Evolutionary conservation across 1,140 invertebrate genomes (phyloP).

Genomic region (Drosophila bocqueti): DNA sequence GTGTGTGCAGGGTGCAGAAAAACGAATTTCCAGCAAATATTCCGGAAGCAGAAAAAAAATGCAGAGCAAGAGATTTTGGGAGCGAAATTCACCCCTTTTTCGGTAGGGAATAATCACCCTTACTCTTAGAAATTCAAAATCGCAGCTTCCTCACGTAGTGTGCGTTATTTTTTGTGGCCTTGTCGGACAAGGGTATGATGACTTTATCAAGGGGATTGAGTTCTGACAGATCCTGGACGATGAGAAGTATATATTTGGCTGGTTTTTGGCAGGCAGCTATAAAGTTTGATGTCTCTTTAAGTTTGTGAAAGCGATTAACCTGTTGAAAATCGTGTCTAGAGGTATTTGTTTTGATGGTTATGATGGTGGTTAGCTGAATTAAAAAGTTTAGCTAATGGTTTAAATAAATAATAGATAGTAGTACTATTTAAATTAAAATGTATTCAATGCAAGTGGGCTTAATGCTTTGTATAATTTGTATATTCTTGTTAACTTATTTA

Average conservation of each 20-base stretch:
- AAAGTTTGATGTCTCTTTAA: slow-evolving; percentile 11
- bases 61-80: slow-evolving; percentile 2
- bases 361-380: not conserved
- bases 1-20: slow-evolving; percentile 63
- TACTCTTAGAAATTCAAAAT: slow-evolving; percentile 32
- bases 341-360: not conserved
- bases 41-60: slow-evolving; percentile 10
- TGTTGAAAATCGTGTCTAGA: slow-evolving; percentile 1
- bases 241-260: not conserved
- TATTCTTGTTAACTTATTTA: not conserved
- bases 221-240: slow-evolving; percentile 20
- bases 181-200: slow-evolving; percentile 40
- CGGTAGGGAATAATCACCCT: slow-evolving; percentile 13
- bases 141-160: slow-evolving; percentile 33
- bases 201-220: slow-evolving; percentile 47
- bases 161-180: slow-evolving; percentile 42
- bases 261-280: not conserved
- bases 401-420: not conserved
- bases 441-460: too few relatives aligned
- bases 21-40: slow-evolving; percentile 70
- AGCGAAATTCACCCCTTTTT: slow-evolving; percentile 15
- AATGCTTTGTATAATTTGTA: too few relatives aligned
- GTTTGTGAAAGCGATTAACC: slow-evolving; percentile 6
- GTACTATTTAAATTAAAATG: too few relatives aligned
- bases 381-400: not conserved